Conservation (phyloP, 2,888 invertebrate species). For the Caenorhabditis sp. region DNA sequence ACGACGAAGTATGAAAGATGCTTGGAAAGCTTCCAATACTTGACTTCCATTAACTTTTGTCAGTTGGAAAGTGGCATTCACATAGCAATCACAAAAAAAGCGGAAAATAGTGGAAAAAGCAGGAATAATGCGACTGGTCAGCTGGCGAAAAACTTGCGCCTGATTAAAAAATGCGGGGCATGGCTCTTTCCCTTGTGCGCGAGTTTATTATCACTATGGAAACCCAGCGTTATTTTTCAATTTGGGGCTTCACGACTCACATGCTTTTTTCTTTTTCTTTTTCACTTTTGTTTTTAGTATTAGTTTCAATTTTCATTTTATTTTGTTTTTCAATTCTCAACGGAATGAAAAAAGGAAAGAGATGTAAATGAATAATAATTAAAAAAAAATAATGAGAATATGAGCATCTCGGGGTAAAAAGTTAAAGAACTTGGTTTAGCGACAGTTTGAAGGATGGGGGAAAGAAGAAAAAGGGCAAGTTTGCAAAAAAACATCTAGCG, state of each 20-base stretch:
- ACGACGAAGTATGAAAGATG: neutral
- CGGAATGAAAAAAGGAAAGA: neutral
- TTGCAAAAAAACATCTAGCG: slow-evolving; percentile 54
- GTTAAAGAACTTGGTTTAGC: no score
- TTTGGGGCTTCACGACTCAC: slow-evolving; percentile 27
- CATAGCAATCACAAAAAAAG: slow-evolving; percentile 33
- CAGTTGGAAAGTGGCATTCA: neutral
- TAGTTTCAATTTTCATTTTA: slow-evolving; percentile 7
- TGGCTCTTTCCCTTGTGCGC: neutral
- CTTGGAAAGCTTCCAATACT: neutral
- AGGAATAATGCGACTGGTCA: neutral
- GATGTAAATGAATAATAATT: slow-evolving; percentile 6
- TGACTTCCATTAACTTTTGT: slow-evolving; percentile 6
- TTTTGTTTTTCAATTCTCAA: neutral
- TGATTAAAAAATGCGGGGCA: slow-evolving; percentile 40
- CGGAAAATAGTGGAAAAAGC: no score
- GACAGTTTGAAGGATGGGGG: no score
- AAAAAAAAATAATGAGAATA: neutral
- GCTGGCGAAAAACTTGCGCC: neutral
- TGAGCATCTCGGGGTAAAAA: slow-evolving; percentile 6
- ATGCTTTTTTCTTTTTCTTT: no score
- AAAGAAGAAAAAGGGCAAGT: slow-evolving; percentile 42
- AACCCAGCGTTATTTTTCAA: slow-evolving; percentile 40
- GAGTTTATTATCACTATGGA: slow-evolving; percentile 54
- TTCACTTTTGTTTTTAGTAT: no score